Percentiles rank a stretch among this genome's conserved stretches.
These are phyloP conservation scores for Osedax frankpressi DNA, from an alignment of 2,888 invertebrate species.

Conservation along the genomic window DNA sequence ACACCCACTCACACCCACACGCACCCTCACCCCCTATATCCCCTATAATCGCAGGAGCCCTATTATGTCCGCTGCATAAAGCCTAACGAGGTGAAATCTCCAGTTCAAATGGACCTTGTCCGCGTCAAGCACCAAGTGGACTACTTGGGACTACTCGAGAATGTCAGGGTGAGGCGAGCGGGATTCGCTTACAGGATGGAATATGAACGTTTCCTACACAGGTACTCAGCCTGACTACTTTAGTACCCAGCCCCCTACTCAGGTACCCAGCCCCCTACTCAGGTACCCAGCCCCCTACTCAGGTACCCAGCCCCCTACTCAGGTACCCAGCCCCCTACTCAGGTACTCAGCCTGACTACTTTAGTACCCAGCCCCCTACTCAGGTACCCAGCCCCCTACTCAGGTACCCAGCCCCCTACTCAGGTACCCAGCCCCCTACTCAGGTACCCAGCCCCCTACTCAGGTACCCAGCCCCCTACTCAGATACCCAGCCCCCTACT, in stretches of 20 bases:
- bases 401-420: too few species aligned
- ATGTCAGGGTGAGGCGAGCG: slow-evolving; percentile 83
- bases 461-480: too few species aligned
- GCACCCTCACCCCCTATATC: not conserved
- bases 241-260: not conserved
- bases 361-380: too few species aligned
- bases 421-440: too few species aligned
- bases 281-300: too few species aligned
- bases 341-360: too few species aligned
- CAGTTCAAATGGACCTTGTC: slow-evolving; percentile 70
- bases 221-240: slow-evolving; percentile 46
- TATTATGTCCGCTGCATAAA: slow-evolving; percentile 94
- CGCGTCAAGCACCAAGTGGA: slow-evolving; percentile 53
- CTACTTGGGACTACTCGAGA: slow-evolving; percentile 84
- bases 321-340: too few species aligned
- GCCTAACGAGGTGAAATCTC: slow-evolving; percentile 84
- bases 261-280: too few species aligned
- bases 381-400: too few species aligned
- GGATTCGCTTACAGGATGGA: slow-evolving; percentile 91
- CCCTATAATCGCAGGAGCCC: slow-evolving; percentile 55
- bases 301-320: too few species aligned
- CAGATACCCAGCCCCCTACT: too few species aligned
- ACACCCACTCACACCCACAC: not conserved
- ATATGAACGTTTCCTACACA: slow-evolving; percentile 79
- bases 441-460: too few species aligned